phyloP scores from a whole-genome alignment of 1,140 invertebrate species.

The Dinothrombium tinctorium region DNA sequence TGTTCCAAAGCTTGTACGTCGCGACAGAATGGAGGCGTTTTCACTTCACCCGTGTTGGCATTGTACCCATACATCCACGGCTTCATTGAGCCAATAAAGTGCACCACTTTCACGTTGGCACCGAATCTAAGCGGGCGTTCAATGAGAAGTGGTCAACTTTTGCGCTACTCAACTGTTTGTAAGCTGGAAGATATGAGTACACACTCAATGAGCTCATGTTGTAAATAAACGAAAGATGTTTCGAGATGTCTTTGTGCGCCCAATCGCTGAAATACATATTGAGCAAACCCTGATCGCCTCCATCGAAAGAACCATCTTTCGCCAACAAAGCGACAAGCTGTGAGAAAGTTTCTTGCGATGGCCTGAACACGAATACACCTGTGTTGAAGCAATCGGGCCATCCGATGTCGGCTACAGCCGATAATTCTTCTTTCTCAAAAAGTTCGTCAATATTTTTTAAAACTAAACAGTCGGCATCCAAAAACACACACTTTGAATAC shows the following conservation, averaged over 20 bases:
- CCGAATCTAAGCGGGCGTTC: conserved; percentile 42
- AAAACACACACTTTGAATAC: conserved; percentile 78
- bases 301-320: conserved; percentile 70
- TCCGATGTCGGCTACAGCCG: conserved; percentile 77
- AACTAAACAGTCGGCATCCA: conserved; percentile 82
- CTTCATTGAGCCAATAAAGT: conserved; percentile 86
- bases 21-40: conserved; percentile 21
- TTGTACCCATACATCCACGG: conserved; percentile 78
- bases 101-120: conserved; percentile 74
- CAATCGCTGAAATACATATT: conserved; percentile 83
- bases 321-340: conserved; percentile 49
- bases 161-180: conserved; percentile 57
- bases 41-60: conserved; percentile 37
- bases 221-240: conserved; percentile 88
- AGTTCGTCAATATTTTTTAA: conserved; percentile 76
- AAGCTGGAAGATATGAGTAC: conserved; percentile 91
- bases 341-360: conserved; percentile 57
- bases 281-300: conserved; percentile 77
- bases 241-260: conserved; percentile 65
- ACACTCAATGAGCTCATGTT: conserved; percentile 84
- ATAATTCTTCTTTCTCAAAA: conserved; percentile 74
- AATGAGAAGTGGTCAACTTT: background rate
- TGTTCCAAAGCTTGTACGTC: conserved; percentile 12
- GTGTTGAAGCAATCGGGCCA: conserved; percentile 72
- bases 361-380: conserved; percentile 75